Conservation (phyloP, 2,888 invertebrate genomes). For the Barypeithes pellucidus region DNA sequence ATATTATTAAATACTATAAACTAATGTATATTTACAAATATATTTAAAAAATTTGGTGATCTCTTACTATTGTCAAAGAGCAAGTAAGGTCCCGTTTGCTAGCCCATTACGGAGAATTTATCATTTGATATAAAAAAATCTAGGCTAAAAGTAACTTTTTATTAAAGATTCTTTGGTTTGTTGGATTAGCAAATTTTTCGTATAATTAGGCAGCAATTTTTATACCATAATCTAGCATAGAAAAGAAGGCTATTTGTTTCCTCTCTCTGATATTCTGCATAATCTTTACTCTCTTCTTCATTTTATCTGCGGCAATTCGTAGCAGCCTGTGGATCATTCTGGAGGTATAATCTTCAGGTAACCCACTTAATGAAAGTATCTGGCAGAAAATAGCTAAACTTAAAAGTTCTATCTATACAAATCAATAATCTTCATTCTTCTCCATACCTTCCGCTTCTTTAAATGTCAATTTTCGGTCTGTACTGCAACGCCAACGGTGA, state of each 20-base stretch:
- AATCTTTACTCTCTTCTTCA: too few relatives aligned
- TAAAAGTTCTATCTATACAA: too few relatives aligned
- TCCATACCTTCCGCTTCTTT: conserved; percentile 67
- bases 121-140: not conserved
- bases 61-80: conserved; percentile 9
- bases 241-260: too few relatives aligned
- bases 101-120: not conserved
- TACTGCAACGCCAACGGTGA: conserved; percentile 91
- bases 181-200: conserved; percentile 6
- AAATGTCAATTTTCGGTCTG: conserved; percentile 81
- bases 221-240: too few relatives aligned
- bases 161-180: too few relatives aligned
- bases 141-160: too few relatives aligned
- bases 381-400: conserved; percentile 54
- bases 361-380: conserved; percentile 91
- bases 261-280: too few relatives aligned
- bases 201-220: conserved; percentile 11
- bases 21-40: conserved; percentile 13
- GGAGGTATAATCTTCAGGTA: conserved; percentile 93
- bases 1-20: not conserved
- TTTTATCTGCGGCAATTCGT: conserved; percentile 94
- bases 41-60: conserved; percentile 21
- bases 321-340: conserved; percentile 86
- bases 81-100: not conserved
- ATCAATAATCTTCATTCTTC: not conserved